These are phyloP conservation scores for Octonoba sinensis DNA, from an alignment of 2,888 invertebrate genomes.

Conservation along the genomic window DNA sequence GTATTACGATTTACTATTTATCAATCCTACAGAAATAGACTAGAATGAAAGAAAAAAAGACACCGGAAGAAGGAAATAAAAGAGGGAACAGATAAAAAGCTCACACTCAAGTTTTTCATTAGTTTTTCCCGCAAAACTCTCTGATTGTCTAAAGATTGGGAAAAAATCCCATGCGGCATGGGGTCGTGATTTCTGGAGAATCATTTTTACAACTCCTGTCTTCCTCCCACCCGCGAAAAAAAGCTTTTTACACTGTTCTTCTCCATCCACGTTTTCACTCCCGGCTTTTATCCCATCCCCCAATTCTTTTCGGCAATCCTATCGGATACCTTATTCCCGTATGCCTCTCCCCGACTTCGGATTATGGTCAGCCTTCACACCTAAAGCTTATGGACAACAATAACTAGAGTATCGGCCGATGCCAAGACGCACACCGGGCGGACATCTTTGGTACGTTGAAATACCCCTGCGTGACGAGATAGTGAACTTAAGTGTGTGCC, in stretches of 20 bases:
- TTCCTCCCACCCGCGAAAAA: neutral
- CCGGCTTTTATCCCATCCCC: constrained; percentile 16
- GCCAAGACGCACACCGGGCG: neutral
- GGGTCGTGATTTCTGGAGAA: constrained; percentile 48
- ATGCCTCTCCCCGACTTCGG: constrained; percentile 9
- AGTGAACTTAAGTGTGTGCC: no score
- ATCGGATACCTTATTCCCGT: constrained; percentile 29
- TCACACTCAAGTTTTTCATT: constrained; percentile 64
- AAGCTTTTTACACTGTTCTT: constrained; percentile 44
- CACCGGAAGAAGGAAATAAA: neutral
- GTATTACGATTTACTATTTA: no score
- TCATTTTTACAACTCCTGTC: constrained; percentile 24
- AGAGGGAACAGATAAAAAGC: constrained; percentile 23
- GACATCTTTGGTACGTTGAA: constrained; percentile 27
- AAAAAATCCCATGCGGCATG: constrained; percentile 36
- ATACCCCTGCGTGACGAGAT: no score
- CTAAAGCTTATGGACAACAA: constrained; percentile 59
- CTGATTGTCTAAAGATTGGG: constrained; percentile 62
- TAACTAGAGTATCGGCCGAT: constrained; percentile 30
- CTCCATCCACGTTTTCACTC: constrained; percentile 19
- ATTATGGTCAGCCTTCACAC: constrained; percentile 60
- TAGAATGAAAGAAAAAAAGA: constrained; percentile 3
- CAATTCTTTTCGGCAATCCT: constrained; percentile 26
- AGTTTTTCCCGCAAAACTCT: constrained; percentile 58
- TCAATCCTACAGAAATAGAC: no score